Conservation (phyloP, 2,113 vertebrate genomes). For the Atherinomorus stipes region DNA sequence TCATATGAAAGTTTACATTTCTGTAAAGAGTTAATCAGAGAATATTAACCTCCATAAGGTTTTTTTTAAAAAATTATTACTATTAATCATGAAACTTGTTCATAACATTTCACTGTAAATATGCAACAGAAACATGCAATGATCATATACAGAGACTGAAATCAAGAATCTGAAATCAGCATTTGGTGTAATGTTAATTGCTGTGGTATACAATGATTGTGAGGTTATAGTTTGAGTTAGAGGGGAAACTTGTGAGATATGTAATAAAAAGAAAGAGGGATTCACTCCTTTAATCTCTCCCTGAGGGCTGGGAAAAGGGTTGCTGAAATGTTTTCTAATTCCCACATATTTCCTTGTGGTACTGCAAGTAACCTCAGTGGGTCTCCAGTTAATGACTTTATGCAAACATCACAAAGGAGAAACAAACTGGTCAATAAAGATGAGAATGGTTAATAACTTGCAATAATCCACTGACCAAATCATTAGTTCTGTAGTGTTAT, state of each 20-base stretch:
- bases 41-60: constrained; percentile 11
- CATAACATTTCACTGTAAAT: not conserved
- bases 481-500: no score
- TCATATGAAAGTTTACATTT: constrained; percentile 36
- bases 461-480: no score
- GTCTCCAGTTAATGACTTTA: no score
- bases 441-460: no score
- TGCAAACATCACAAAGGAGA: no score
- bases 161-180: constrained; percentile 6
- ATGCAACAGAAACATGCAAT: no score
- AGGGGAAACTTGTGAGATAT: constrained; percentile 24
- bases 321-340: constrained; percentile 18
- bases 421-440: no score
- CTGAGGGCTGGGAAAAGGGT: not conserved
- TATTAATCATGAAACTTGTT: not conserved
- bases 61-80: not conserved
- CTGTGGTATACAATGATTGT: constrained; percentile 28
- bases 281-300: constrained; percentile 41
- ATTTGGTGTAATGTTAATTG: constrained; percentile 17
- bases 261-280: constrained; percentile 15
- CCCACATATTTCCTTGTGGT: not conserved
- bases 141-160: not conserved
- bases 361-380: not conserved
- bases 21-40: not conserved
- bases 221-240: constrained; percentile 28